A percentile compares a stretch with the other conserved stretches of the same genome.
Evolutionary conservation across 2,888 invertebrate genomes (phyloP).

Genomic region (Stegophylla sp.): DNA sequence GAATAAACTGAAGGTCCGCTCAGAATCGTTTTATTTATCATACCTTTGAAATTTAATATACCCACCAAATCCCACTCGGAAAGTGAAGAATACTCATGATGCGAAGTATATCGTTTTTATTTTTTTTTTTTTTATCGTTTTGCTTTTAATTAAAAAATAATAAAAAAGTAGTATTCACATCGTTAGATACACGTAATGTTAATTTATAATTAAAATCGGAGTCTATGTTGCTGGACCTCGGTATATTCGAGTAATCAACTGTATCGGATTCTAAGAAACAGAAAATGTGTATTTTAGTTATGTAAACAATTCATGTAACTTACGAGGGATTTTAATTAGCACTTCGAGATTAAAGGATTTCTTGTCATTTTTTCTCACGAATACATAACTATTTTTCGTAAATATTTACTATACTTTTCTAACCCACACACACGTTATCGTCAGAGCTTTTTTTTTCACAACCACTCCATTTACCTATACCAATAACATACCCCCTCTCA

Average conservation of each 20-base stretch:
- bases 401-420: slow-evolving; percentile 39
- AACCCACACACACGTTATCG: not conserved
- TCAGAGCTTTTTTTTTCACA: not conserved
- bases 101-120: too few species aligned
- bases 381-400: slow-evolving; percentile 16
- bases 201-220: slow-evolving; percentile 6
- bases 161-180: not conserved
- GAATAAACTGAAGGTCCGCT: too few species aligned
- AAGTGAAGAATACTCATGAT: too few species aligned
- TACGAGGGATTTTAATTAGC: slow-evolving; percentile 31
- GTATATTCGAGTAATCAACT: not conserved
- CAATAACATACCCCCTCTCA: slow-evolving; percentile 21
- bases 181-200: not conserved
- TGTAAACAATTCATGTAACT: slow-evolving; percentile 19
- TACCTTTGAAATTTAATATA: too few species aligned
- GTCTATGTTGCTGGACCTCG: too few species aligned
- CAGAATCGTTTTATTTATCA: too few species aligned
- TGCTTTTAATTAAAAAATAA: too few species aligned
- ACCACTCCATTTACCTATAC: slow-evolving; percentile 29
- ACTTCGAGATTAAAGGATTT: slow-evolving; percentile 6
- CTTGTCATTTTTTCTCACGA: not conserved
- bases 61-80: too few species aligned
- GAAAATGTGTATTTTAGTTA: not conserved
- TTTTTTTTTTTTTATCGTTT: too few species aligned
- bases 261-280: not conserved